phyloP scores from a whole-genome alignment of 92 coral and sea anemone species.

The Bergia sp. region DNA sequence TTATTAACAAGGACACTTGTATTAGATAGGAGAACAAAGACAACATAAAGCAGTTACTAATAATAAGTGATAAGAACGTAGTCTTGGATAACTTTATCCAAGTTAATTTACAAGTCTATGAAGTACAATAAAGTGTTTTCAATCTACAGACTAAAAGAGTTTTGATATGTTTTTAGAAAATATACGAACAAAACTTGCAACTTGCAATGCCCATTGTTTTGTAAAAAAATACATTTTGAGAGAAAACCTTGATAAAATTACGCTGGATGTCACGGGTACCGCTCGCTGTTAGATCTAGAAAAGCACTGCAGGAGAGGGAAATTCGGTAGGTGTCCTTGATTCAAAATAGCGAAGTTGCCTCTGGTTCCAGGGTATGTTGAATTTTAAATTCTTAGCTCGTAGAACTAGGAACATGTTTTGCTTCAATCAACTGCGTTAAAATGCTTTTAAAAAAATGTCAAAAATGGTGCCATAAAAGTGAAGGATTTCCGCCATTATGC shows the following conservation, averaged over 20 bases:
- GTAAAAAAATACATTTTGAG: background rate
- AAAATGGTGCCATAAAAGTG: constrained; percentile 1
- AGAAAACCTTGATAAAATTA: background rate
- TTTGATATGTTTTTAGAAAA: background rate
- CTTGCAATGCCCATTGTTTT: background rate
- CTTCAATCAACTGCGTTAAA: background rate
- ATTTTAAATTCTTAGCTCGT: too few relatives aligned
- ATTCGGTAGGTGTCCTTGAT: too few relatives aligned
- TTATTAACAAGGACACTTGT: constrained; percentile 5
- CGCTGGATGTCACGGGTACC: too few relatives aligned
- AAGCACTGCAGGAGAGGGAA: too few relatives aligned
- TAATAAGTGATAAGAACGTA: background rate
- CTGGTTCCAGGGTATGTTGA: too few relatives aligned
- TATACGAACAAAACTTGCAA: background rate
- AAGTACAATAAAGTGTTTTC: background rate
- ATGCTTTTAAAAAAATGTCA: background rate
- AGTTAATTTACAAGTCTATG: background rate
- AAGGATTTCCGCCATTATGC: background rate
- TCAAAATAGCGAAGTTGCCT: too few relatives aligned
- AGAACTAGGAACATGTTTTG: background rate
- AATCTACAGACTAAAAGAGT: background rate
- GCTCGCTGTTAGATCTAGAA: too few relatives aligned
- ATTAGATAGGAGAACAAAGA: constrained; percentile 10
- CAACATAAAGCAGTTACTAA: background rate
- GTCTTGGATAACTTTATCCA: background rate